phyloP scores from a whole-genome alignment of 1,140 invertebrate species.

The Cataglyphis hispanica region DNA sequence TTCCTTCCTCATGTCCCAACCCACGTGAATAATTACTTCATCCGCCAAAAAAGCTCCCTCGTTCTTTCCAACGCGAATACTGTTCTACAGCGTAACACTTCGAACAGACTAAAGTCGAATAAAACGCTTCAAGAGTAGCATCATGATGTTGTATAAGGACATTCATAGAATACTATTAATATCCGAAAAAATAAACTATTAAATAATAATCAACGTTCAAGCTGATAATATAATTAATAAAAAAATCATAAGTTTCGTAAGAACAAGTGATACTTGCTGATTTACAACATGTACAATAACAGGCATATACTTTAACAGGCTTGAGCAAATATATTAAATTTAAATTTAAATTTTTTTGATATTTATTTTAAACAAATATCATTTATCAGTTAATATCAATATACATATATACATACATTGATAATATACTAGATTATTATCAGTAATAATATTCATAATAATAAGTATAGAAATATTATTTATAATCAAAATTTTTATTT shows the following conservation, averaged over 20 bases:
- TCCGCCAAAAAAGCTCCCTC: slow-evolving; percentile 53
- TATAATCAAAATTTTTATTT: not conserved
- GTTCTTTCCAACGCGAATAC: slow-evolving; percentile 17
- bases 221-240: not conserved
- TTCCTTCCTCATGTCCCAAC: slow-evolving; percentile 54
- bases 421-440: no score
- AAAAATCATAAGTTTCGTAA: not conserved
- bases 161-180: not conserved
- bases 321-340: not conserved
- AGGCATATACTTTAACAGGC: not conserved
- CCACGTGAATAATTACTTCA: slow-evolving; percentile 79
- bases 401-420: no score
- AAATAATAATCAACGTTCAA: not conserved
- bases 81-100: slow-evolving; percentile 29
- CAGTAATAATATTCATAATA: not conserved
- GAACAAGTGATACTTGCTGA: not conserved
- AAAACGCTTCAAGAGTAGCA: slow-evolving; percentile 13
- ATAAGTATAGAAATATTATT: not conserved
- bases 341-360: not conserved
- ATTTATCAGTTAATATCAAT: not conserved
- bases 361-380: not conserved
- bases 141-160: not conserved
- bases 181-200: not conserved
- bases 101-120: slow-evolving; percentile 21
- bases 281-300: not conserved